Base-by-base conservation (phyloP, 2,888 invertebrate species). In the Ormyrus nitidulus region DNA sequence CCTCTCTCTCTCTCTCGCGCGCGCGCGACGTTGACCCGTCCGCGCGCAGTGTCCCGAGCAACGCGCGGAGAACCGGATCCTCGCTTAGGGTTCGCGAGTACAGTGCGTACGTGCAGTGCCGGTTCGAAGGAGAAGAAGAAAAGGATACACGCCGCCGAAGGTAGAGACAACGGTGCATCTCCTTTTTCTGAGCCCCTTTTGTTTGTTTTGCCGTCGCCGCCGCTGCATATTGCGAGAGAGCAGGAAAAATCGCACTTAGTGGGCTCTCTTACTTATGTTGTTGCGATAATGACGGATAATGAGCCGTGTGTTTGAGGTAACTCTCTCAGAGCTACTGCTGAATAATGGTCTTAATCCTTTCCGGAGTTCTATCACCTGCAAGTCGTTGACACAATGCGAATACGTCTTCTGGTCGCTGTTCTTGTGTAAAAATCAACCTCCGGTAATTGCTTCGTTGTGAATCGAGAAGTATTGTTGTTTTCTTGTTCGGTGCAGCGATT, bases 31-130 rank as follows among this genome's bases (percentile, higher is more conserved):
- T 64, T 73, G 73, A 73, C 73, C 73, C 70, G 61, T 19, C 34
- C 46, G 65, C 69, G 11, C 69, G 13, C 75, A 66, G 75, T 75
- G 66, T 69, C 54, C 65, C 73, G 64, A 56, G 73, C 11, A 62
- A 76, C 77, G 70, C 53, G 56, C 51, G 56, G 8, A 76, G 76
- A 80, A 77, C 80, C 76, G 62, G 72, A 80, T 77, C 72, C 79
- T 59, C 58, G 19, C 6, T 13, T 56, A 54, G 19, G 62, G 59
- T 59, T 59, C 11, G 7, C 11, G 19, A 6, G 56, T 19, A 34
- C 9, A 56, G 56, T 19, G 34, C 6, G 34, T 10, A 11, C 6
- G 11, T 19, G 34, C 13, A 59, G 59, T 19, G 34, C 6, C 7
- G 59, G n/a, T 56, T 11, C 5, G 5, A 6, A 59, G 34, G 11